A percentile compares a stretch with the other conserved stretches of the same genome.
These are phyloP conservation scores for Drosophila kuntzei DNA, from an alignment of 2,888 invertebrate genomes.

Conservation along the genomic window DNA sequence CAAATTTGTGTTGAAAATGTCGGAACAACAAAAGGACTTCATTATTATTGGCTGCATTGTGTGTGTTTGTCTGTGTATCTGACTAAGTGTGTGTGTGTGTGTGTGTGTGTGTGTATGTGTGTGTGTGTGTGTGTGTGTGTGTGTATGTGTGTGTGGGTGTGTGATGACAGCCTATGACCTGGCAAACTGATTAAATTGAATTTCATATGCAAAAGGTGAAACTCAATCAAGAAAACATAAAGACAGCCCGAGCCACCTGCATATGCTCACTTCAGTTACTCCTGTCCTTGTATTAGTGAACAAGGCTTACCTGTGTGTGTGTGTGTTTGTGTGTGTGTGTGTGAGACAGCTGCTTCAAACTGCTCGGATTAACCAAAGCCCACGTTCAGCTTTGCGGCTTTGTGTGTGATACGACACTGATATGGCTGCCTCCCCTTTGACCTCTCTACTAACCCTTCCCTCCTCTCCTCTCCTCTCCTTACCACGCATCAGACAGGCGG, in stretches of 20 bases:
- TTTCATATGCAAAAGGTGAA: slow-evolving; percentile 80
- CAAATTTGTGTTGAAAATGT: slow-evolving; percentile 69
- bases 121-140: slow-evolving; percentile 17
- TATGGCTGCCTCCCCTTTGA: slow-evolving; percentile 32
- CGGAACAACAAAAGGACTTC: slow-evolving; percentile 76
- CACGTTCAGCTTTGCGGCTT: slow-evolving; percentile 70
- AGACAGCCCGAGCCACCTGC: slow-evolving; percentile 48
- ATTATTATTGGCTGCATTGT: slow-evolving; percentile 75
- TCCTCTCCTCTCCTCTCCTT: background rate
- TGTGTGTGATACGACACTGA: slow-evolving; percentile 67
- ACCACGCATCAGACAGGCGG: background rate
- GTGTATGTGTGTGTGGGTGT: slow-evolving; percentile 17
- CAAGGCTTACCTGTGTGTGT: slow-evolving; percentile 6
- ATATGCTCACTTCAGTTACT: slow-evolving; percentile 42
- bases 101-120: slow-evolving; percentile 11
- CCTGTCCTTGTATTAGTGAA: slow-evolving; percentile 27
- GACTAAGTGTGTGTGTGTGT: slow-evolving; percentile 10
- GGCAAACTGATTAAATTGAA: slow-evolving; percentile 78
- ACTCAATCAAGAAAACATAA: slow-evolving; percentile 79
- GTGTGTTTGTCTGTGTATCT: slow-evolving; percentile 6
- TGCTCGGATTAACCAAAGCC: slow-evolving; percentile 69
- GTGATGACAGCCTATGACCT: slow-evolving; percentile 55
- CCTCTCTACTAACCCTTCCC: background rate
- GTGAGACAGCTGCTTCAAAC: slow-evolving; percentile 46
- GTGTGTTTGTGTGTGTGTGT: slow-evolving; percentile 13